Base-by-base conservation (phyloP, 2,888 invertebrate genomes). In the Oxycera nigricornis region DNA sequence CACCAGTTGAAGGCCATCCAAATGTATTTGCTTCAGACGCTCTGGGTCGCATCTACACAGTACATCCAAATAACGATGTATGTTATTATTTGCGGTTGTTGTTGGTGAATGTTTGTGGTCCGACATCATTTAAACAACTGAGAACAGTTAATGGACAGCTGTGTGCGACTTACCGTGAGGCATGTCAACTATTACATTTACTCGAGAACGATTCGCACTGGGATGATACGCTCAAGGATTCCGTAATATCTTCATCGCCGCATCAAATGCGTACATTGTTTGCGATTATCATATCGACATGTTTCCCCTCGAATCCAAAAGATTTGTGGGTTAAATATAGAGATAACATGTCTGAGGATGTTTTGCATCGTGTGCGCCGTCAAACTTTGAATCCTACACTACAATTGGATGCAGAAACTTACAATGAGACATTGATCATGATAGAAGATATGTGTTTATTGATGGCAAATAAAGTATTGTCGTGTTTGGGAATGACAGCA, bases 11-110 rank as follows among this genome's bases (percentile, higher is more conserved):
- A 65, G 67, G 73, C 31, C 30, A 67, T 30, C 73, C 73, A 73
- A 24, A 35, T 26, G 41, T 55, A 31, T 39, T 30, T 55, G 2
- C 55, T 2, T 20, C 55, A 2, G 79, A 82, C 79, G 80, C 80
- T 9, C 73, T 83, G 22, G 81, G 82, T 17, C 79, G 81, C 2
- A 73, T 83, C 74, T 84, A 83, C 76, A 77, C 82, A 77, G 81
- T 83, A 30, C 81, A 82, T 81, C 81, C 82, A 20, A 83, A 77
- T 73, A 78, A 81, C 46, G 78, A 77, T 62, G 80, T 82, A 75
- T 82, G 80, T 77, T 84, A 77, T 78, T 82, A 82, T 79, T 79
- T 83, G 57, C 80, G 82, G n/a, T 61, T 83, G 75, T 76, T 82
- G 14, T 76, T 84, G 73, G 76, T 81, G 20, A 81, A 81, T 79